These are phyloP conservation scores for Diadumene lineata DNA, from an alignment of 92 coral and sea anemone genomes.

Conservation along the genomic window DNA sequence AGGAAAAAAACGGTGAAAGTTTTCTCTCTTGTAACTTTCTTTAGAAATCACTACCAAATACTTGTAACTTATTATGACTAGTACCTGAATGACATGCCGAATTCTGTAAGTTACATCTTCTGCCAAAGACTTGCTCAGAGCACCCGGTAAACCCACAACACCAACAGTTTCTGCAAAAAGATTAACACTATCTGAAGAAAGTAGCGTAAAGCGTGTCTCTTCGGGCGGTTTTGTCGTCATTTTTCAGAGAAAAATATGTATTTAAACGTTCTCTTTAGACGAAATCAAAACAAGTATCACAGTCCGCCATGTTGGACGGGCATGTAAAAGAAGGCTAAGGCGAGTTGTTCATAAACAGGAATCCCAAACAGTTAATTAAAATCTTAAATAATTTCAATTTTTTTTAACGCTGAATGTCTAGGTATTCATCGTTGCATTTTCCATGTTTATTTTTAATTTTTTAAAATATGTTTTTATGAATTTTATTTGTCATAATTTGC, in stretches of 20 bases:
- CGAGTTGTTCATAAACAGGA: not conserved
- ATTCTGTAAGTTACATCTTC: slow-evolving; percentile 94
- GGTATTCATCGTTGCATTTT: too few species aligned
- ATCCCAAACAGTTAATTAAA: slow-evolving; percentile 3
- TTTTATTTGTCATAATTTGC: too few species aligned
- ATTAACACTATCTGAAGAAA: slow-evolving; percentile 80
- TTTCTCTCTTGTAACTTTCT: too few species aligned
- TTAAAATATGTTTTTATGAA: too few species aligned
- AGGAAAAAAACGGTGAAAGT: too few species aligned
- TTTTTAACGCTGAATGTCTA: too few species aligned
- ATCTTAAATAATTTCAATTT: too few species aligned
- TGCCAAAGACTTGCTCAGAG: slow-evolving; percentile 74
- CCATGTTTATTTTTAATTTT: not conserved
- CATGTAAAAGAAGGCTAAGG: slow-evolving; percentile 15
- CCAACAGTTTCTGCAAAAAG: slow-evolving; percentile 86
- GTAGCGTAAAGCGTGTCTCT: slow-evolving; percentile 61
- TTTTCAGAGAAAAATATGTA: not conserved
- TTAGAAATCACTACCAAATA: too few species aligned
- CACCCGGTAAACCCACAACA: slow-evolving; percentile 53
- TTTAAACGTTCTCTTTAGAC: not conserved
- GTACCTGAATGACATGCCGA: slow-evolving; percentile 85
- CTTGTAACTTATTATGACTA: too few species aligned
- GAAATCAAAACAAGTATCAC: not conserved
- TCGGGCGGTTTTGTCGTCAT: slow-evolving; percentile 36
- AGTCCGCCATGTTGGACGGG: slow-evolving; percentile 39